Conservation (phyloP, 2,797 vertebrate species). For the Parauchenoglanis punctatus region DNA sequence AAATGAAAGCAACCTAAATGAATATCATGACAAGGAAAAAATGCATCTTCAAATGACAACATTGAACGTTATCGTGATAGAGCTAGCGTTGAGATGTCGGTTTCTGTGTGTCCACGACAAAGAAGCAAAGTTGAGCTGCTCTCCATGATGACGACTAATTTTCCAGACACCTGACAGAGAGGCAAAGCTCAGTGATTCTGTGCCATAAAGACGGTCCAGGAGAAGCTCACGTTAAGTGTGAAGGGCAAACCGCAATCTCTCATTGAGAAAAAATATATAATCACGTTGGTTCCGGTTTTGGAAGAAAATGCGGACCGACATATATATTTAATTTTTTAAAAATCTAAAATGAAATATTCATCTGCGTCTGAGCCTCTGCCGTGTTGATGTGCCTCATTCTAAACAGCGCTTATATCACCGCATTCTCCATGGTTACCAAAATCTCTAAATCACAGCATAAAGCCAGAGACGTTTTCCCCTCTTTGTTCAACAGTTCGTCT, state of each 20-base stretch:
- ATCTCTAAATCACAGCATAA: conserved; percentile 29
- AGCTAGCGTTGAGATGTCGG: not conserved
- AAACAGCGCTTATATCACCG: conserved; percentile 36
- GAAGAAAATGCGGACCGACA: not conserved
- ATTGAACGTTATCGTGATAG: not conserved
- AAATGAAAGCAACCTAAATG: conserved; percentile 27
- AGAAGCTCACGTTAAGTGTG: not conserved
- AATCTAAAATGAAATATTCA: conserved; percentile 3
- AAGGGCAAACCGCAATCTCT: not conserved
- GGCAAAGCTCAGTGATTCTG: conserved; percentile 33
- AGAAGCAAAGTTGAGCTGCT: conserved; percentile 40
- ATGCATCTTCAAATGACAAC: conserved; percentile 6
- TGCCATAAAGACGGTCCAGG: conserved; percentile 12
- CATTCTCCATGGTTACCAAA: conserved; percentile 40
- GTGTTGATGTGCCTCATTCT: conserved; percentile 28
- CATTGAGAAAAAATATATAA: conserved; percentile 8
- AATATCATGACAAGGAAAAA: not conserved
- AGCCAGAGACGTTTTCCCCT: conserved; percentile 8
- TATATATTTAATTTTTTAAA: not conserved
- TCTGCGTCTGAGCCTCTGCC: not conserved
- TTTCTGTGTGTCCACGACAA: conserved; percentile 18
- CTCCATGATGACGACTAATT: conserved; percentile 41
- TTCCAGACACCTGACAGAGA: conserved; percentile 16
- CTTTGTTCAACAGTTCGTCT: conserved; percentile 51
- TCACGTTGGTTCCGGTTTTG: conserved; percentile 7